phyloP scores from a whole-genome alignment of 2,113 vertebrate species.

The Rynchops niger region DNA sequence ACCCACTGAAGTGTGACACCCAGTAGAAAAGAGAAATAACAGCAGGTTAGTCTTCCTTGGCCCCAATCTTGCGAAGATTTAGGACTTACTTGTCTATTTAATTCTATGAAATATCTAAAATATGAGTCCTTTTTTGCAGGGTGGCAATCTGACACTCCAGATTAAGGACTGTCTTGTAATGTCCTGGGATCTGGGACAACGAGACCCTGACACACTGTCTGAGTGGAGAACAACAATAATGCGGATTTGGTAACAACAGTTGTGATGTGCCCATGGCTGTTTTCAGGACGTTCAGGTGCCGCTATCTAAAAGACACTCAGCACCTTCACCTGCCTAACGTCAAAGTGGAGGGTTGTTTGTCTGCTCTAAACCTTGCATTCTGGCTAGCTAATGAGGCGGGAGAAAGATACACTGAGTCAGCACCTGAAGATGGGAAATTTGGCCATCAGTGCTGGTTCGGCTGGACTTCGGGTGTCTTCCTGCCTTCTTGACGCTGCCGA shows the following conservation, averaged over 20 bases:
- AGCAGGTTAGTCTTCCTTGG: neutral
- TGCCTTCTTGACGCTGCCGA: fast-evolving
- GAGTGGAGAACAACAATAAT: neutral
- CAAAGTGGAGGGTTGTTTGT: fast-evolving
- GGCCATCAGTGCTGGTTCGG: fast-evolving
- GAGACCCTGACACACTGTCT: neutral
- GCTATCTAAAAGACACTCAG: neutral
- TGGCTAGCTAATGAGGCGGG: fast-evolving
- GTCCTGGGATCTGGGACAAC: fast-evolving
- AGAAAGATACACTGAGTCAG: fast-evolving
- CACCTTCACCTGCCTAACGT: neutral
- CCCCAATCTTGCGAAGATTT: neutral
- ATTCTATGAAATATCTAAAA: neutral
- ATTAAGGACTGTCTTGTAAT: neutral
- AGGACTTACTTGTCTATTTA: neutral
- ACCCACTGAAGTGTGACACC: neutral
- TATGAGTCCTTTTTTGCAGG: neutral
- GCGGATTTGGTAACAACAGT: no score
- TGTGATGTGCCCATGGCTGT: fast-evolving
- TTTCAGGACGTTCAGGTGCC: neutral
- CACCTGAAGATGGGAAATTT: fast-evolving
- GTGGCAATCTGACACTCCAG: neutral
- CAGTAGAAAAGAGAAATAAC: neutral
- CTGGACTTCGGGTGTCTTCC: fast-evolving
- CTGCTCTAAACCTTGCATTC: fast-evolving